phyloP scores from a whole-genome alignment of 1,140 invertebrate species.

The Idris sp. region DNA sequence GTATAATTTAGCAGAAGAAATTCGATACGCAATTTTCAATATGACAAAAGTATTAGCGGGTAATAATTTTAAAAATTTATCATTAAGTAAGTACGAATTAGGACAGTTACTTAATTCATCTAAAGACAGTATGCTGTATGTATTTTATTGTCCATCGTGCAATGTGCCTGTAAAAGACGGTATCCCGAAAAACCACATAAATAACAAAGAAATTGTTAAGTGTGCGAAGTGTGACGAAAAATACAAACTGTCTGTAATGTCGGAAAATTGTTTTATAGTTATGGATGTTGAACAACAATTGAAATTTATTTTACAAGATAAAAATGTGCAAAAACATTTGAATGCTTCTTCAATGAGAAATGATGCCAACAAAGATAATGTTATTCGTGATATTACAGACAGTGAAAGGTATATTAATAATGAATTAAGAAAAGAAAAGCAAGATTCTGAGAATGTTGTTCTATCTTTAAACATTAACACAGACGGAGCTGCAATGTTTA shows the following conservation, averaged over 20 bases:
- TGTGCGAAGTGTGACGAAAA: background rate
- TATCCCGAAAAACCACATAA: background rate
- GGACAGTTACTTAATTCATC: background rate
- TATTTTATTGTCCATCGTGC: conserved; percentile 1
- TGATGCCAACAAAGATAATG: too few relatives aligned
- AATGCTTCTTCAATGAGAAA: too few relatives aligned
- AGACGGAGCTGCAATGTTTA: conserved; percentile 23
- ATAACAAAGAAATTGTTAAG: conserved; percentile 1
- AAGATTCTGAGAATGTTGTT: conserved; percentile 7
- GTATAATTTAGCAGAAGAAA: background rate
- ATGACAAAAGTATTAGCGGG: background rate
- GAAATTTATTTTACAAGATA: too few relatives aligned
- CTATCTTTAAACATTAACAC: conserved; percentile 12
- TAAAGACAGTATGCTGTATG: background rate
- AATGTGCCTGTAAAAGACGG: background rate
- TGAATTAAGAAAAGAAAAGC: background rate
- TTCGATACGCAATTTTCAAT: background rate
- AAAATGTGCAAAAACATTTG: too few relatives aligned
- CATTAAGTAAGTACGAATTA: background rate
- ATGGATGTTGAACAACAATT: too few relatives aligned
- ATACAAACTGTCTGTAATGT: background rate
- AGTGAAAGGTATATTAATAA: conserved; percentile 7
- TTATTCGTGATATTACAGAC: conserved; percentile 2
- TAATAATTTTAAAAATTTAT: background rate
- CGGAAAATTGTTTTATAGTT: conserved; percentile 15